These are phyloP conservation scores for Elysia chlorotica DNA, from an alignment of 1,140 invertebrate genomes.

Conservation along the genomic window DNA sequence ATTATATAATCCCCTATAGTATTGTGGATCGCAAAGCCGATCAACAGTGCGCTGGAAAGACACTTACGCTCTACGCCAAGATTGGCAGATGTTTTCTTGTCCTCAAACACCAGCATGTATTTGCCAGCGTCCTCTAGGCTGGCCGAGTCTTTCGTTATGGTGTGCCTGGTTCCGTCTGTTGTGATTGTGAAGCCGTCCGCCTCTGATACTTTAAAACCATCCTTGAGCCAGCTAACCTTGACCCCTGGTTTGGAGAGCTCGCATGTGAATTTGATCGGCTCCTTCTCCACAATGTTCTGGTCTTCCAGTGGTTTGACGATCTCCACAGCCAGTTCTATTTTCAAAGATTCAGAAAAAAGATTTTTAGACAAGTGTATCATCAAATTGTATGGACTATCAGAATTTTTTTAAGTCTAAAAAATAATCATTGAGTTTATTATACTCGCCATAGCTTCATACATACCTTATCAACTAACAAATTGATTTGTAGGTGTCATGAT, in stretches of 20 bases:
- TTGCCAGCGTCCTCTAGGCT: conserved; percentile 52
- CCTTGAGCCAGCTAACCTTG: conserved; percentile 94
- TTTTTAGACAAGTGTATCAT: no score
- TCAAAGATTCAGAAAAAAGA: conserved; percentile 5
- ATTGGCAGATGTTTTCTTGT: conserved; percentile 39
- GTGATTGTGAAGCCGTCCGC: conserved; percentile 35
- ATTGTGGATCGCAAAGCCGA: no score
- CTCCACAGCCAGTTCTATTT: conserved; percentile 45
- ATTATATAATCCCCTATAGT: no score
- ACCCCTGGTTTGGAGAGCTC: conserved; percentile 94
- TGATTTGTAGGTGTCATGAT: no score
- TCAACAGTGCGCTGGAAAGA: no score
- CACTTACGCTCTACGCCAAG: conserved; percentile 48
- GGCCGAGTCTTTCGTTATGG: conserved; percentile 50
- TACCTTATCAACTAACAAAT: no score
- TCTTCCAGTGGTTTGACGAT: conserved; percentile 49
- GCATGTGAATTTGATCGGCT: conserved; percentile 48
- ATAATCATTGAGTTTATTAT: no score
- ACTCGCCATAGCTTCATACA: no score
- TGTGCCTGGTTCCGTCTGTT: conserved; percentile 47
- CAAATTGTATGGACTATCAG: no score
- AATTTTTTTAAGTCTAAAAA: no score
- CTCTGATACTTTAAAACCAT: conserved; percentile 64
- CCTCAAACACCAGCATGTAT: conserved; percentile 44
- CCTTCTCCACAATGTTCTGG: conserved; percentile 42